These are phyloP conservation scores for Elaeidobius kamerunicus DNA, from an alignment of 2,888 invertebrate species.

Conservation along the genomic window DNA sequence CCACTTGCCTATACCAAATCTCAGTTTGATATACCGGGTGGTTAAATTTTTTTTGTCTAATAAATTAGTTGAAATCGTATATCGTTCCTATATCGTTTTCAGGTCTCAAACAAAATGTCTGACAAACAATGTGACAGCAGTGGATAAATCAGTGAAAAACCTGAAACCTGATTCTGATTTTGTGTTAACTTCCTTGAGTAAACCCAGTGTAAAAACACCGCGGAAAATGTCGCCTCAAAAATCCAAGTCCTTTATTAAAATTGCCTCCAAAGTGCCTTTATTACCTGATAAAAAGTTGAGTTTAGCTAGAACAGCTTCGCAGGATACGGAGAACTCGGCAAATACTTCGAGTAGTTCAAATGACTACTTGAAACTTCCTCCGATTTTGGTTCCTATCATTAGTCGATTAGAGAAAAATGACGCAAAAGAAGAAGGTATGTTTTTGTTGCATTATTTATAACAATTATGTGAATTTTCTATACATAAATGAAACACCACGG, in stretches of 20 bases:
- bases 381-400: conserved; percentile 67
- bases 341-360: conserved; percentile 59
- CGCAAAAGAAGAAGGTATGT: conserved; percentile 18
- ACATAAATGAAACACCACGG: not conserved
- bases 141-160: conserved; percentile 42
- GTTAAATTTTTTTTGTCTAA: too few species aligned
- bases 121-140: conserved; percentile 43
- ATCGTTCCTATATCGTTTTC: too few species aligned
- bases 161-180: conserved; percentile 48
- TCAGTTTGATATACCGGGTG: too few species aligned
- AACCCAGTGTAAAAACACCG: conserved; percentile 36
- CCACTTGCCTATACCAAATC: too few species aligned
- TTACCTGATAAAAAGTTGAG: conserved; percentile 56
- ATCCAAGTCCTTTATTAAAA: conserved; percentile 32
- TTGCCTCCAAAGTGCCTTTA: conserved; percentile 44
- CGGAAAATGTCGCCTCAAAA: conserved; percentile 32
- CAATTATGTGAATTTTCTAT: too few species aligned
- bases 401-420: conserved; percentile 56
- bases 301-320: conserved; percentile 50
- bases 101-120: conserved; percentile 64
- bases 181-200: conserved; percentile 46
- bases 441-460: not conserved
- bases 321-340: conserved; percentile 61
- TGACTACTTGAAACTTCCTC: conserved; percentile 63
- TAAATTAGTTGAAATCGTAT: not conserved